Evolutionary conservation across 1,140 invertebrate genomes (phyloP), one percentile per base, ranked within the genome.

Genomic region (Bombus confusus): DNA sequence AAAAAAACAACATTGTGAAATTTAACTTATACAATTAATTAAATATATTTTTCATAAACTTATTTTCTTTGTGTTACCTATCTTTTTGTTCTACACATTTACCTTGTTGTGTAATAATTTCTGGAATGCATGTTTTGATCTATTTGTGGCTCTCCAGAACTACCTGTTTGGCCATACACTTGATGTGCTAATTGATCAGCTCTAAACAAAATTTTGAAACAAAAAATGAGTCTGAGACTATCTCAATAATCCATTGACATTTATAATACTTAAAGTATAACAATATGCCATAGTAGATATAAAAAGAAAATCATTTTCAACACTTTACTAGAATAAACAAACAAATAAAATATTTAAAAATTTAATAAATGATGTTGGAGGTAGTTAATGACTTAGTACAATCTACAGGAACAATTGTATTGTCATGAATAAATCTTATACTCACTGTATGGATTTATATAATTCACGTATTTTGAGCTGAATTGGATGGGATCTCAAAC

Each of bases 391-490:
- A 64, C 64, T 59, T 28, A 69, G 34, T 12, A 57, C 25, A 64
- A 66, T 71, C 52, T 10, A 28, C 18, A 72, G 25, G 52, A 15
- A 86, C 47, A 84, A 1, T 31, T 73, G 28, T 69, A 88, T 75
- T 76, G 43, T 39, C 47, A 85, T 66, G 68, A 57, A 37, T 78
- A 81, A 77, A 31, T 62, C 28, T 22, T 74, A 80, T 90, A 95
- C 96, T 96, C 96, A 96, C 96, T 97, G 96, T 93, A 96, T 96
- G 62, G 95, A 96, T 94, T 96, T 96, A 94, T 98, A 98, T n/a
- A 98, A 95, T 95, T 98, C 98, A 94, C 96, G 96, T 87, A 98
- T 97, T 96, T 98, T 98, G 84, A 97, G 96, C 90, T 97, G 96
- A 82, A 98, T 96, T 82, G 97, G 96, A 87, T 97, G 95, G 72